A percentile compares a stretch with the other conserved stretches of the same genome.
phyloP scores from a whole-genome alignment of 2,888 invertebrate species.

The Ceraclea dissimilis region DNA sequence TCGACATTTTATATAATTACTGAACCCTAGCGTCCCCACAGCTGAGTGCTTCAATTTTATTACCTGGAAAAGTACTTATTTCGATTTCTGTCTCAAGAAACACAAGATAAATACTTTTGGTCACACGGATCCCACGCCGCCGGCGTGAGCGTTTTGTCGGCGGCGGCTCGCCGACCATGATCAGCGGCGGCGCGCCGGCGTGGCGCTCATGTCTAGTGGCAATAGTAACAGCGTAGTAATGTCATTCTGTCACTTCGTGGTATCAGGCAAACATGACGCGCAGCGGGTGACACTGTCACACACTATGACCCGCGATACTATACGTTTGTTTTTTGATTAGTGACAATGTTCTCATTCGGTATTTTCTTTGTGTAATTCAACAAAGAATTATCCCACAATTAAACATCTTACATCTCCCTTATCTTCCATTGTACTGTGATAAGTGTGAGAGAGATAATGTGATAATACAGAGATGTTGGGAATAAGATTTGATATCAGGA shows the following conservation, averaged over 20 bases:
- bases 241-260: background rate
- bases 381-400: background rate
- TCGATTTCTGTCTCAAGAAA: no score
- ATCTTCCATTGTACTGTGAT: background rate
- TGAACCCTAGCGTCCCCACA: no score
- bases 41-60: no score
- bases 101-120: no score
- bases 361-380: background rate
- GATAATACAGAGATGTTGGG: background rate
- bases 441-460: background rate
- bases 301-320: background rate
- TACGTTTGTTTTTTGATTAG: background rate
- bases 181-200: no score
- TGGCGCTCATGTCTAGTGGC: no score
- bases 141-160: no score
- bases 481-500: background rate
- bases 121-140: no score
- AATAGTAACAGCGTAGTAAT: background rate
- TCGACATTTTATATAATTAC: no score
- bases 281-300: background rate
- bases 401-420: background rate
- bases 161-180: no score
- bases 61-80: no score
- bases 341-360: slow-evolving; percentile 1
- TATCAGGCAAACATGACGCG: background rate